Evolutionary conservation across 2,113 vertebrate species (phyloP).

Genomic region (Myotis lucifugus): DNA sequence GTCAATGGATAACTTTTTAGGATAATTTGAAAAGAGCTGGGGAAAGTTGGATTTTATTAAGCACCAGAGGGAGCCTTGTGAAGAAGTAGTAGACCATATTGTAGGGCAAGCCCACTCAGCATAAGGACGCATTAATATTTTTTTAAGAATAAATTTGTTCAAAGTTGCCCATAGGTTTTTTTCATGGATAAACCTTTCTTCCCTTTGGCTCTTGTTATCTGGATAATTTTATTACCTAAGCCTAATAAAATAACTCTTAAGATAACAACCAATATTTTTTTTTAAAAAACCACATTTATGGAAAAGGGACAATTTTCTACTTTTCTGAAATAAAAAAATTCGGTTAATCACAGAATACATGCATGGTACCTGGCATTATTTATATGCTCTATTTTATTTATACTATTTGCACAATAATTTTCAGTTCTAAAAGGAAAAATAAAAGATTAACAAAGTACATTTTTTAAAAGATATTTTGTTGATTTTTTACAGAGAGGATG

Average conservation of each 20-base stretch:
- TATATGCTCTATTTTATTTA: not conserved
- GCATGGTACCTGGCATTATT: not conserved
- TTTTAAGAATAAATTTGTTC: conserved; percentile 17
- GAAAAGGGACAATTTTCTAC: not conserved
- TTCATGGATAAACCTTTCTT: not conserved
- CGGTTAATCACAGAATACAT: conserved; percentile 3
- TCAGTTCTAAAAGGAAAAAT: not conserved
- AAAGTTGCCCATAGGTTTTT: not conserved
- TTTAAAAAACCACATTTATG: conserved; percentile 20
- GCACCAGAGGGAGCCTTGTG: conserved; percentile 35
- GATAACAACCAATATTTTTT: not conserved
- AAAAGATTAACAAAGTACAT: not conserved
- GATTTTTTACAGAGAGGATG: no score
- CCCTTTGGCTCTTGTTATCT: not conserved
- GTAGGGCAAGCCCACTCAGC: not conserved
- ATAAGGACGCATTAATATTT: not conserved
- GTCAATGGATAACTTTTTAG: not conserved
- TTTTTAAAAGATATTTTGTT: not conserved
- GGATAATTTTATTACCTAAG: not conserved
- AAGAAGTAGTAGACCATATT: not conserved
- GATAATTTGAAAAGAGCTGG: not conserved
- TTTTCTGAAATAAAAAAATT: conserved; percentile 51
- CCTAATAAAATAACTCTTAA: conserved; percentile 29
- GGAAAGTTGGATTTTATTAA: not conserved
- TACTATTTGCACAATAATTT: not conserved